Base-by-base conservation (phyloP, 1,140 invertebrate species). In the Argopecten irradians region DNA sequence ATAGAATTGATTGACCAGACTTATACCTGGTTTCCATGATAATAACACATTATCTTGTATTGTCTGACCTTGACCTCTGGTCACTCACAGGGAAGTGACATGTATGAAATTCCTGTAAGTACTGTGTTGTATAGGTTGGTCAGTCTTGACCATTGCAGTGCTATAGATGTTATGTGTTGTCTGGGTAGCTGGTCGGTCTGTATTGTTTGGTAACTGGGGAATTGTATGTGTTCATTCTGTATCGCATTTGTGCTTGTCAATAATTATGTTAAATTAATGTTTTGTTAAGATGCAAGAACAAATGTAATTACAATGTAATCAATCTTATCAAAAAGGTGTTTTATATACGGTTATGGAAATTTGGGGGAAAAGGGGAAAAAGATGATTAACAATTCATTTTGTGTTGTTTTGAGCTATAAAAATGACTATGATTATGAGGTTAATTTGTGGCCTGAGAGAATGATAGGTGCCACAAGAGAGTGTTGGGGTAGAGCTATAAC, bases 101-200 rank as follows among this genome's bases (percentile, higher is more conserved):
- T 87, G 39, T 93, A 89, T 90, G 90, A 93, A 13, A 89, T 93
- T 46, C 92, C 92, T 88, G 92, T 93, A 88, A 92, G 92, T 92
- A 93, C 55, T 28, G 55, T 71, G 55, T 71, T 71, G 55, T 71
- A 16, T 71, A 71, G 55, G 55, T 28, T 71, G 55, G 55, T 71
- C 55, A 71, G 55, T 71, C 55, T 71, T 71, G 55, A 71, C 55
- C 55, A 71, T 28, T 71, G 55, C 55, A n/a, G 55, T 71, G 55
- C 55, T 71, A 71, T 71, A 71, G 55, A 71, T 71, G 55, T 71
- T 71, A 22, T 71, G 55, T 71, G 55, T 71, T 71, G 55, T 71
- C 36, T 11, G n/a, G 55, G 55, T 71, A 71, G 55, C n/a, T 71
- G 22, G 55, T 22, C n/a, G 55, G 55, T 71, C 14, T 71, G 55